phyloP scores from a whole-genome alignment of 2,113 vertebrate genomes.

The Bombycilla garrulus region DNA sequence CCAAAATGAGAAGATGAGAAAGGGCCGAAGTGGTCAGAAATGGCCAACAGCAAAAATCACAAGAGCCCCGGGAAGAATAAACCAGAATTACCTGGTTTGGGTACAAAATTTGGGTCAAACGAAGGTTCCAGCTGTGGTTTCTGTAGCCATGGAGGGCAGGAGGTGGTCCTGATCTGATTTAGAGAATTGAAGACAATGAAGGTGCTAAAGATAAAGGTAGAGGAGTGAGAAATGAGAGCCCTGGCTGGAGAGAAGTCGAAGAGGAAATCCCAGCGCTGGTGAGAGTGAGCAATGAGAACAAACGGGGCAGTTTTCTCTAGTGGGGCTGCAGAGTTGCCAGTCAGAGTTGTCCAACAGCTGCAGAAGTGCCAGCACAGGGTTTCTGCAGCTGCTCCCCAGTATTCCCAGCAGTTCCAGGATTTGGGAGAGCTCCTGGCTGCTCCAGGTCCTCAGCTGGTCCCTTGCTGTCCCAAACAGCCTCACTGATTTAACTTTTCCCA shows the following conservation, averaged over 20 bases:
- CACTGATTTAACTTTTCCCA: neutral
- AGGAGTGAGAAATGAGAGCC: neutral
- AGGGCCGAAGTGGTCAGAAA: neutral
- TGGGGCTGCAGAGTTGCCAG: neutral
- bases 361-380: neutral
- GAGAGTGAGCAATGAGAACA: neutral
- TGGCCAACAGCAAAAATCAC: neutral
- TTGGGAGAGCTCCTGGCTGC: neutral
- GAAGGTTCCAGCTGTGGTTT: neutral
- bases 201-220: neutral
- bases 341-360: neutral
- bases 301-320: neutral
- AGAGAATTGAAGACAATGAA: neutral
- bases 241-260: neutral
- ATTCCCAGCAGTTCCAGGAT: neutral
- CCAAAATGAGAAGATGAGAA: neutral
- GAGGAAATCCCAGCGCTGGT: neutral
- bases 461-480: neutral
- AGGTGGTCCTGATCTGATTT: neutral
- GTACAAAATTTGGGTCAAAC: neutral
- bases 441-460: neutral
- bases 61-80: neutral
- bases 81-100: rapidly evolving
- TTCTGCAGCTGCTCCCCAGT: neutral
- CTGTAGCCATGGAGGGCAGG: neutral